A percentile compares a stretch with the other conserved stretches of the same genome.
phyloP scores from a whole-genome alignment of 2,113 vertebrate genomes.

The Saiga tatarica region DNA sequence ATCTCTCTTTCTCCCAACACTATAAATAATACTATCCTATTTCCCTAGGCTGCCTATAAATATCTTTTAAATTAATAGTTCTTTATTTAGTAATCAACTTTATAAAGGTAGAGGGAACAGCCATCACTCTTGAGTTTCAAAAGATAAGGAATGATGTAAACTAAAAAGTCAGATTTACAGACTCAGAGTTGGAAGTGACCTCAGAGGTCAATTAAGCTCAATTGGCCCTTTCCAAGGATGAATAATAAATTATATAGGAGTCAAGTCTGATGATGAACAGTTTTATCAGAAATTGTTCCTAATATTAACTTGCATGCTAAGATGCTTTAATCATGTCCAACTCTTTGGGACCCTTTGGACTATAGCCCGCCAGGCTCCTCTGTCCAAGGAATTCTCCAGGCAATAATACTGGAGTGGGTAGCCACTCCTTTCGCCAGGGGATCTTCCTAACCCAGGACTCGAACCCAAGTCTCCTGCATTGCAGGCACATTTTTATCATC shows the following conservation, averaged over 20 bases:
- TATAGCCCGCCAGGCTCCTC: neutral
- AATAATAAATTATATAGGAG: neutral
- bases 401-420: neutral
- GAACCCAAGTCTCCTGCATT: neutral
- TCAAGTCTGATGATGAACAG: neutral
- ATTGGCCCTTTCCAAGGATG: neutral
- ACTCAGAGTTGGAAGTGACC: neutral
- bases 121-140: neutral
- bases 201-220: neutral
- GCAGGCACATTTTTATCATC: neutral
- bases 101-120: neutral
- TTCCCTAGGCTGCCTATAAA: neutral
- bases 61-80: constrained; percentile 20
- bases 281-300: constrained; percentile 4
- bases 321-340: neutral
- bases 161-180: constrained; percentile 3
- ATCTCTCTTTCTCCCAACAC: neutral
- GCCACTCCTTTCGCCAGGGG: neutral
- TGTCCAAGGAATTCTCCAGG: neutral
- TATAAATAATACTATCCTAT: neutral
- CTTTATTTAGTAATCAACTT: constrained; percentile 28
- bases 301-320: neutral
- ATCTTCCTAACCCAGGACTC: neutral
- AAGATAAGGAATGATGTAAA: neutral
- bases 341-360: neutral